These are phyloP conservation scores for Leucophenga varia DNA, from an alignment of 1,140 invertebrate genomes.

Conservation along the genomic window DNA sequence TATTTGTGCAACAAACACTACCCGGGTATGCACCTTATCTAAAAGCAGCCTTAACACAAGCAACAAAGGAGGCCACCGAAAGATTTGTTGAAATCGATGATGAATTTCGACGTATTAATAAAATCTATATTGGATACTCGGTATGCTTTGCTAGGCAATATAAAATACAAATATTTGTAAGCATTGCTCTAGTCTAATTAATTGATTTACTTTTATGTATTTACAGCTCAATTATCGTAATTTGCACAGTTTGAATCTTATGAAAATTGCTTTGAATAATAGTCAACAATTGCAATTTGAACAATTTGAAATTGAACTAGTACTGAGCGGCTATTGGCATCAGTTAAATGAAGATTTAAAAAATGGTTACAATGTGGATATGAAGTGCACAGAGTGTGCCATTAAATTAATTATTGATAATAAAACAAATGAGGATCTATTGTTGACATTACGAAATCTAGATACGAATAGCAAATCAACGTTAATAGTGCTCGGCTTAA, in stretches of 20 bases:
- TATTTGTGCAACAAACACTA: slow-evolving; percentile 20
- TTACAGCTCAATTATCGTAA: slow-evolving; percentile 41
- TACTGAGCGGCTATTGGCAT: slow-evolving; percentile 40
- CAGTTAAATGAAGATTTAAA: slow-evolving; percentile 40
- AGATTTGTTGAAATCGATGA: too few species aligned
- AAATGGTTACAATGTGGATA: slow-evolving; percentile 8
- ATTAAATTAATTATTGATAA: slow-evolving; percentile 47
- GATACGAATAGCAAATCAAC: slow-evolving; percentile 12
- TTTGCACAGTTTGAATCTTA: slow-evolving; percentile 31
- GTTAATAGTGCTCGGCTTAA: slow-evolving; percentile 30
- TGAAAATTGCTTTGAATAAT: slow-evolving; percentile 41
- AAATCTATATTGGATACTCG: slow-evolving; percentile 52
- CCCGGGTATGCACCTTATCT: slow-evolving; percentile 13
- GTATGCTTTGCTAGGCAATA: slow-evolving; percentile 12
- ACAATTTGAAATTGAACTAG: slow-evolving; percentile 47
- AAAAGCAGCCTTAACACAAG: slow-evolving; percentile 1
- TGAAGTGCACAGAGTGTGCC: slow-evolving; percentile 27
- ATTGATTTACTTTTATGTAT: not conserved
- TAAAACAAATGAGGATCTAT: slow-evolving; percentile 48
- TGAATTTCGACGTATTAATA: slow-evolving; percentile 41
- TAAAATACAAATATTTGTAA: not conserved
- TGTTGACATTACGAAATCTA: slow-evolving; percentile 28
- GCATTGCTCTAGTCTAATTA: not conserved
- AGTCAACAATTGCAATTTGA: slow-evolving; percentile 42
- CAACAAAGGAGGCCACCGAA: not conserved